Conservation (phyloP, 1,140 invertebrate genomes). For the Neotoxoptera formosana region DNA sequence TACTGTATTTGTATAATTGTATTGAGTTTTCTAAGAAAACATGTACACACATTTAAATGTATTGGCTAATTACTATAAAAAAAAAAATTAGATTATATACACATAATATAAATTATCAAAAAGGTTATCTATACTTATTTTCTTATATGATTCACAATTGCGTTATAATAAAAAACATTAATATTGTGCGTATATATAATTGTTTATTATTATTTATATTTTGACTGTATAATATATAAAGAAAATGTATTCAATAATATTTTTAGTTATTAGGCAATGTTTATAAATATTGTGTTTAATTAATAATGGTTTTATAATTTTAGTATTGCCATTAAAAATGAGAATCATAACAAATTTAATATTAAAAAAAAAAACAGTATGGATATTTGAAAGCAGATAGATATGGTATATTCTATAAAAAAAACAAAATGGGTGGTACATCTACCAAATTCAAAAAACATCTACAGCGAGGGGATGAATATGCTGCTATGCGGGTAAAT, state of each 20-base stretch:
- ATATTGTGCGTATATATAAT: not conserved
- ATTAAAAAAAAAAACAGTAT: not conserved
- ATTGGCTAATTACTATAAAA: not conserved
- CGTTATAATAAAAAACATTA: not conserved
- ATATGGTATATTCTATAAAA: slow-evolving; percentile 29
- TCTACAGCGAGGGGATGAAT: slow-evolving; percentile 76
- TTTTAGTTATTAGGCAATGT: not conserved
- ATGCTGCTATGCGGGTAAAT: slow-evolving; percentile 72
- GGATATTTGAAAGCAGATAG: slow-evolving; percentile 13
- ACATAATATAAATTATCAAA: not conserved
- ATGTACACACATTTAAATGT: not conserved
- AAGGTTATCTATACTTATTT: not conserved
- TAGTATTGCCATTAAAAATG: slow-evolving; percentile 36
- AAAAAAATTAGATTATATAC: not conserved
- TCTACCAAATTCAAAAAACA: slow-evolving; percentile 77
- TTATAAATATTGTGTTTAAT: not conserved
- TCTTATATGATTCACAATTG: not conserved
- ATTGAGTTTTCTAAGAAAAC: not conserved
- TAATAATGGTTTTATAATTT: slow-evolving; percentile 5
- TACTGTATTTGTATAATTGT: not conserved
- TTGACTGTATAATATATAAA: not conserved
- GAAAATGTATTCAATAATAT: not conserved
- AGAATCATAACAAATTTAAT: not conserved
- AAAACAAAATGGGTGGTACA: slow-evolving; percentile 70
- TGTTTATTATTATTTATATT: not conserved